Base-by-base conservation (phyloP, 2,113 vertebrate species). In the Rhinoderma darwinii region DNA sequence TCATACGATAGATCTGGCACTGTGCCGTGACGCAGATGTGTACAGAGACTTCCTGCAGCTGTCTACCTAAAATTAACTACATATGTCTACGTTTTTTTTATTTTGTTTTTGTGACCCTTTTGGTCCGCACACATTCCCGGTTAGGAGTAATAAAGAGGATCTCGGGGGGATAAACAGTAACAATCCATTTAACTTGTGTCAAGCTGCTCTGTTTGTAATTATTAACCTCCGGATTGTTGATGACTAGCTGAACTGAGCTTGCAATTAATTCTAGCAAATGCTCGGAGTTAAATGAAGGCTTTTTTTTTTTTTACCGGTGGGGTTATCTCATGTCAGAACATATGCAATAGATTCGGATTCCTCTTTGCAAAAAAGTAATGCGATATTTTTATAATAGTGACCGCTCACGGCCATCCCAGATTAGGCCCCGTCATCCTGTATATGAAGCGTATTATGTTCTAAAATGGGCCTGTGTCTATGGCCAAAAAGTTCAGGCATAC, bases 221-320 rank as follows among this genome's bases (percentile, higher is more conserved):
- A 51, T 78, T 78, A 78, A 78, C 75, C 75, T 47, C 50, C 47
- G 35, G 17, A 51, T 51, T 51, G 75, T 78, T 78, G 75, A 78
- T 78, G 44, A 51, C 75, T 78, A 78, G 51, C 27, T 14, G 44
- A 51, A 78, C 75, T 12, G 18, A 51, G 43, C 41, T 54, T 1
- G 44, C 75, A 78, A 78, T 78, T 78, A 51, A 54, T 78, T 43
- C n/a, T 30, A 15, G 27, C 17, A 11, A 77, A 76, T 32, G 43
- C 6, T 6, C 22, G 18, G 25, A 18, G 27, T 20, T 18, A 35
- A 20, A 35, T 20, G 18, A 51, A 78, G 27, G 15, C 30, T 35
- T 72, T 72, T 22, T 72, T 72, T 32, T 66, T 27, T 12, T 12
- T n/a, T 30, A 18, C 6, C 43, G 35, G 18, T 47, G 73, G 4